phyloP scores from a whole-genome alignment of 2,113 vertebrate genomes.

The Apus apus region DNA sequence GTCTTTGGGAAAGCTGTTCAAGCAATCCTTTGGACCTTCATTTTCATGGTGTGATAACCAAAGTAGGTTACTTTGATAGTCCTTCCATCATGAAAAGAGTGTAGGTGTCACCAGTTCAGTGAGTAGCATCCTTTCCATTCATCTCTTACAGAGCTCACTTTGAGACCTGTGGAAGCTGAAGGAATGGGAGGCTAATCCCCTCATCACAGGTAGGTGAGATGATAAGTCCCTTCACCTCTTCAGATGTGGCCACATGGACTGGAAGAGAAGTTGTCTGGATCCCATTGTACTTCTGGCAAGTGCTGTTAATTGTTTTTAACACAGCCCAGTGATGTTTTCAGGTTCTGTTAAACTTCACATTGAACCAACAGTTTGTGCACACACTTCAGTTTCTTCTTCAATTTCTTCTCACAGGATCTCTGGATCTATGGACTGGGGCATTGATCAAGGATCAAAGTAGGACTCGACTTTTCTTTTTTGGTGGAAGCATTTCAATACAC shows the following conservation, averaged over 20 bases:
- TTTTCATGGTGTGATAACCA: neutral
- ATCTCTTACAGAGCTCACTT: neutral
- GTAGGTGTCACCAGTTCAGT: neutral
- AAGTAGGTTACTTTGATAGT: neutral
- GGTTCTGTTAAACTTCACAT: neutral
- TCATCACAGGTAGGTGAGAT: accelerated
- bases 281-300: neutral
- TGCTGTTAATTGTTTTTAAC: neutral
- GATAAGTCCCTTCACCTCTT: neutral
- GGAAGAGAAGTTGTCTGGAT: neutral
- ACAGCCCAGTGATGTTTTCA: neutral
- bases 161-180: neutral
- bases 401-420: neutral
- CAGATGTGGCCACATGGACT: accelerated
- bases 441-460: neutral
- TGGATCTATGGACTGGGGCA: neutral
- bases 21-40: neutral
- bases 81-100: neutral
- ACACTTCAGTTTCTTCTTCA: neutral
- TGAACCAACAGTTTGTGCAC: neutral
- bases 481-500: neutral
- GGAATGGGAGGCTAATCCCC: neutral
- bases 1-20: neutral
- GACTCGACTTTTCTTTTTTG: neutral
- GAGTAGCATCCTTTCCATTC: neutral